These are phyloP conservation scores for Bombycilla garrulus DNA, from an alignment of 2,113 vertebrate species.

Conservation along the genomic window DNA sequence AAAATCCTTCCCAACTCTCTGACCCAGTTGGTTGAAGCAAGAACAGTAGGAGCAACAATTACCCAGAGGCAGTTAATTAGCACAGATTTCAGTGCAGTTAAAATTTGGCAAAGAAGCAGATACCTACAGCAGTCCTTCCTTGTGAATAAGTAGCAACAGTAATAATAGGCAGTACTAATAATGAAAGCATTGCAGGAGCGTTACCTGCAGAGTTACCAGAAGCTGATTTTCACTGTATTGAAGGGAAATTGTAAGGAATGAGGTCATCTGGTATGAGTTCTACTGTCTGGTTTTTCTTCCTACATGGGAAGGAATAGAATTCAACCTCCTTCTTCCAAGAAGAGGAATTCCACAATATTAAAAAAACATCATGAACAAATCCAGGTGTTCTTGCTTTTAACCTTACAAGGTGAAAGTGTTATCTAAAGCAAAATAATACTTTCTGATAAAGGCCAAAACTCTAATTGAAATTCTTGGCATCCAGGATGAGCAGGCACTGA, in stretches of 20 bases:
- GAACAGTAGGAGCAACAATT: not conserved
- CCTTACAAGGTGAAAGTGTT: not conserved
- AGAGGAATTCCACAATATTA: not conserved
- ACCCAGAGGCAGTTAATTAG: constrained; percentile 32
- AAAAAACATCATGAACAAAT: not conserved
- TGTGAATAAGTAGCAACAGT: not conserved
- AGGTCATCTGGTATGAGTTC: not conserved
- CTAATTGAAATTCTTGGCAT: constrained; percentile 34
- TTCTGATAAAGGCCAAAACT: not conserved
- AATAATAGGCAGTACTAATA: not conserved
- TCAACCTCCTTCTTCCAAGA: not conserved
- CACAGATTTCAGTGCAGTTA: not conserved
- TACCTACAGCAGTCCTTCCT: not conserved
- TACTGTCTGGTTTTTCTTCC: not conserved
- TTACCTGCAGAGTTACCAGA: not conserved
- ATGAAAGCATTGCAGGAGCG: not conserved
- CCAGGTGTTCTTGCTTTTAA: not conserved
- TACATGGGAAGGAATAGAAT: not conserved
- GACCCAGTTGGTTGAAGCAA: not conserved
- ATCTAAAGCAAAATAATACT: not conserved
- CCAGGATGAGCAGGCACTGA: not conserved
- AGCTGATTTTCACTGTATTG: not conserved
- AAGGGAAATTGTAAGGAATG: not conserved
- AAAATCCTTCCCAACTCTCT: not conserved
- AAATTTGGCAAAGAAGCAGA: constrained; percentile 18